Evolutionary conservation across 1,140 invertebrate genomes (phyloP).

Genomic region (Paracyclopina nana): DNA sequence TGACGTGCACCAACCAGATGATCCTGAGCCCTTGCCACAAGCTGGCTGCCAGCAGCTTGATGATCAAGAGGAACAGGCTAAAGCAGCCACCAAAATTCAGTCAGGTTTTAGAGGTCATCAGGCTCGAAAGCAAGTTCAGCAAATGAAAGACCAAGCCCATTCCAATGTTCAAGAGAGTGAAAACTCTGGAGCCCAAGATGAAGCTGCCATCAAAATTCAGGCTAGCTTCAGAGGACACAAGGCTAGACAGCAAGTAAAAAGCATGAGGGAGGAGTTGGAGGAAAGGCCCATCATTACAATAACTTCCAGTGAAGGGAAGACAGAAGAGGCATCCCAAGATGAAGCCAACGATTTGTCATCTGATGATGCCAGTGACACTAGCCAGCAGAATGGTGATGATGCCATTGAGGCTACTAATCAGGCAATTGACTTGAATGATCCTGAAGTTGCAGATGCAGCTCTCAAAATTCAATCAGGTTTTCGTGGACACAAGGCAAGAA

Average conservation of each 20-base stretch:
- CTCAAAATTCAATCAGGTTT: too few species aligned
- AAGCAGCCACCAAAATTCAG: neutral
- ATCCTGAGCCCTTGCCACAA: neutral
- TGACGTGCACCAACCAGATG: neutral
- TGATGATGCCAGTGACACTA: too few species aligned
- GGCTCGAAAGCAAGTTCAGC: neutral
- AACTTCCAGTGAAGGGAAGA: neutral
- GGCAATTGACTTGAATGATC: too few species aligned
- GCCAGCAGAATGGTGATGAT: too few species aligned
- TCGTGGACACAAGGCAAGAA: too few species aligned
- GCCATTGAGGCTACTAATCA: too few species aligned
- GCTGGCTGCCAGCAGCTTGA: neutral
- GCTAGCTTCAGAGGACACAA: neutral
- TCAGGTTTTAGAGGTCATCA: neutral
- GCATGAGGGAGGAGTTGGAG: neutral
- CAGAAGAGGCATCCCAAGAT: too few species aligned
- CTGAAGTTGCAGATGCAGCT: too few species aligned
- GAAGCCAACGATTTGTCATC: too few species aligned
- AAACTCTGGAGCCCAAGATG: neutral
- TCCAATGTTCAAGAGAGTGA: neutral
- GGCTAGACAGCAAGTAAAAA: neutral
- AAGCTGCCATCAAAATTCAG: neutral
- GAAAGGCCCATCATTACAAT: neutral
- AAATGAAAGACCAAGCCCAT: neutral
- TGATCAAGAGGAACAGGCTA: neutral